Base-by-base conservation (phyloP, 1,140 invertebrate genomes). In the Bombus consobrinus region DNA sequence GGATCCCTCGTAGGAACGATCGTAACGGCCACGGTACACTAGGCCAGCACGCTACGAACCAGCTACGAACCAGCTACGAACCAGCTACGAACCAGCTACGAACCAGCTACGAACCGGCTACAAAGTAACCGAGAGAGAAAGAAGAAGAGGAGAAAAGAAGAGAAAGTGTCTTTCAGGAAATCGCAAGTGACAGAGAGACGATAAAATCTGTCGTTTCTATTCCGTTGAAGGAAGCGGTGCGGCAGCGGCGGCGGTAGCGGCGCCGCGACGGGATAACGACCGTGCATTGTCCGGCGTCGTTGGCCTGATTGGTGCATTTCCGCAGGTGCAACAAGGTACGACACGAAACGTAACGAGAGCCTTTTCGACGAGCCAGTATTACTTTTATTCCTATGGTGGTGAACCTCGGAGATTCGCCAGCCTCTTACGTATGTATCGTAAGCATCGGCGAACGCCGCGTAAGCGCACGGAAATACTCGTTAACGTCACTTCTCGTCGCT, bases 261-360 rank as follows among this genome's bases (percentile, higher is more conserved):
- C 77, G 84, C 79, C 80, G 85, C 85, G 81, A 87, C 75, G 81
- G 85, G 81, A 87, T 87, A 87, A 87, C 85, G 85, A 87, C 85
- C 32, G 81, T 34, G 74, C 69, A 84, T 84, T 87, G 85, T 87
- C 81, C 85, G 32, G 85, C 53, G 57, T 77, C 69, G 59, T 59
- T 34, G 59, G 83, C 80, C 75, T 75, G 86, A 85, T 87, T 74
- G 81, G 81, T 80, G 86, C 86, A 47, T 81, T 87, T 85, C 83
- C 83, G 69, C 77, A 68, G 82, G 82, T 84, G 81, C 86, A 85
- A 85, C 82, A 77, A 71, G 74, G 47, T 37, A 59, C 83, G 37
- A 87, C 76, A 66, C 83, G 86, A 90, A 86, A 89, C 86, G 86
- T 87, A 85, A 85, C 90, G 82, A 91, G 85, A 89, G 87, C 87